phyloP scores from a whole-genome alignment of 2,113 vertebrate species.

The Larimichthys crocea region DNA sequence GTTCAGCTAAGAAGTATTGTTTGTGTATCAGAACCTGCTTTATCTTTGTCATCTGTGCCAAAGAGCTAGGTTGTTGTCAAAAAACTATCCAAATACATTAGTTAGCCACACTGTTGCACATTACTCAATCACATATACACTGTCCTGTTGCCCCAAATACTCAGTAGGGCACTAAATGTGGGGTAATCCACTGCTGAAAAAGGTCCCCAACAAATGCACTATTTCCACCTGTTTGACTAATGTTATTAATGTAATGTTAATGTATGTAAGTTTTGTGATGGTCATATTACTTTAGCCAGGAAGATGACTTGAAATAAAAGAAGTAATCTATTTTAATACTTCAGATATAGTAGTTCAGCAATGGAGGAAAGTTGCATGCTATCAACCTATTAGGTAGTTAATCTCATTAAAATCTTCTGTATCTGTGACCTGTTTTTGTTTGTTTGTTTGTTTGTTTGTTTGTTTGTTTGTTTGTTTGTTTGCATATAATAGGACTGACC shows the following conservation, averaged over 20 bases:
- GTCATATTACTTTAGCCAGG: no score
- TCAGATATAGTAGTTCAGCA: neutral
- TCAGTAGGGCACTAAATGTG: neutral
- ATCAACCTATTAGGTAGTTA: neutral
- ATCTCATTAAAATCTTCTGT: neutral
- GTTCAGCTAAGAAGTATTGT: neutral
- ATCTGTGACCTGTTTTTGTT: neutral
- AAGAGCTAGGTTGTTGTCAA: neutral
- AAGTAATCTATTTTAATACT: no score
- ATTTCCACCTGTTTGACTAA: neutral
- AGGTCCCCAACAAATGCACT: neutral
- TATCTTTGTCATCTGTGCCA: neutral
- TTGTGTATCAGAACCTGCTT: neutral
- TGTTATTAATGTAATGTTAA: no score
- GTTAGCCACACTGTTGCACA: no score
- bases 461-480: neutral
- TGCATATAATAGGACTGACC: conserved; percentile 85
- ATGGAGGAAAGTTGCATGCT: neutral
- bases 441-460: neutral
- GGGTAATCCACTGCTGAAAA: neutral
- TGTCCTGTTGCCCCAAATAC: no score
- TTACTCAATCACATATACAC: no score
- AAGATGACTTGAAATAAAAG: no score
- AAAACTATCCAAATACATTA: no score
- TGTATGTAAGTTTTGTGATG: no score